phyloP scores from a whole-genome alignment of 2,888 invertebrate genomes.

The Anthrax anthrax region DNA sequence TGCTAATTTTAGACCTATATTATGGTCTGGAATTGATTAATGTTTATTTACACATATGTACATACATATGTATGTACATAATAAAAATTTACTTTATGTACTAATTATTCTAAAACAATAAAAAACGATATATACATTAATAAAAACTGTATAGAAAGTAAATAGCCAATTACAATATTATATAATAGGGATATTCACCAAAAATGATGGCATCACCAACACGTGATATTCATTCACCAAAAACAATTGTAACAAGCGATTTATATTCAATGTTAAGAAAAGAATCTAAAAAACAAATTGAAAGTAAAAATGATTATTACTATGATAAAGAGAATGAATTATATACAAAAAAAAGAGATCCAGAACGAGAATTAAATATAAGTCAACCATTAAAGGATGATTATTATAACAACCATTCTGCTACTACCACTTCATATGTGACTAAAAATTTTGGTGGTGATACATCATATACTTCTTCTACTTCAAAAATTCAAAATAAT shows the following conservation, averaged over 20 bases:
- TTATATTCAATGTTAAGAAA: slow-evolving; percentile 25
- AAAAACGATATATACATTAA: too few species aligned
- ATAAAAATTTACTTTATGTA: background rate
- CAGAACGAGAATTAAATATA: slow-evolving; percentile 24
- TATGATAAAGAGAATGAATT: slow-evolving; percentile 34
- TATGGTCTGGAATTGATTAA: too few species aligned
- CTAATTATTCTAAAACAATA: background rate
- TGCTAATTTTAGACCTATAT: too few species aligned
- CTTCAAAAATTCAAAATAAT: slow-evolving; percentile 12
- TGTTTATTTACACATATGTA: too few species aligned
- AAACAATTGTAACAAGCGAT: slow-evolving; percentile 26
- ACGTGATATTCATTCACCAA: slow-evolving; percentile 22
- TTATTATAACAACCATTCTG: slow-evolving; percentile 19
- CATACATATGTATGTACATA: background rate
- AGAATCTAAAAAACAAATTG: slow-evolving; percentile 18
- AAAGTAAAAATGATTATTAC: slow-evolving; percentile 29
- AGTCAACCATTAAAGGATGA: slow-evolving; percentile 29
- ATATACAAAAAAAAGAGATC: slow-evolving; percentile 19
- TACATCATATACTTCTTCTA: background rate
- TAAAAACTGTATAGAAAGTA: background rate
- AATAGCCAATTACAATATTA: background rate
- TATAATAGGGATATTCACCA: slow-evolving; percentile 14
- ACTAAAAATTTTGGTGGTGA: slow-evolving; percentile 9
- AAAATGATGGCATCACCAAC: slow-evolving; percentile 20
- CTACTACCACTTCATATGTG: slow-evolving; percentile 12